phyloP scores from a whole-genome alignment of 2,888 invertebrate species.

The Plutella xylostella region DNA sequence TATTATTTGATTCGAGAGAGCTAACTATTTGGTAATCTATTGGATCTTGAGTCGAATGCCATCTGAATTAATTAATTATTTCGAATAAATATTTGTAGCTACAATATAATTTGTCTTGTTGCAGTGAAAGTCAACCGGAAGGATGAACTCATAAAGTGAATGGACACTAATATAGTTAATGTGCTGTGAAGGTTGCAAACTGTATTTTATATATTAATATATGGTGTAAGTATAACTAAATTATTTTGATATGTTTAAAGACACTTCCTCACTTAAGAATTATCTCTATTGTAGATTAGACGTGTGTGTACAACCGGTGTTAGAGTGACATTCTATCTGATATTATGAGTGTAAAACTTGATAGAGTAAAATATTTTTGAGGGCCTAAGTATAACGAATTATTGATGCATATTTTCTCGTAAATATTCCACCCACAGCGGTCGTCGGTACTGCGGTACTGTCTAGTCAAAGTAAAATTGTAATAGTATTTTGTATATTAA shows the following conservation, averaged over 20 bases:
- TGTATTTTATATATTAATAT: conserved; percentile 52
- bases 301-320: conserved; percentile 44
- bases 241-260: conserved; percentile 62
- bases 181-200: conserved; percentile 54
- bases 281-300: conserved; percentile 42
- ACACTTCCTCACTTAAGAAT: conserved; percentile 54
- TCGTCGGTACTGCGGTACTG: conserved; percentile 59
- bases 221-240: conserved; percentile 57
- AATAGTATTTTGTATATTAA: conserved; percentile 54
- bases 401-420: conserved; percentile 28
- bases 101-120: conserved; percentile 26
- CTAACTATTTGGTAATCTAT: too few species aligned
- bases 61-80: too few species aligned
- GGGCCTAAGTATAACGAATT: conserved; percentile 41
- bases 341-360: conserved; percentile 22
- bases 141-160: conserved; percentile 21
- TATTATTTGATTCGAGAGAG: too few species aligned
- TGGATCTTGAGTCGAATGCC: too few species aligned
- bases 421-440: conserved; percentile 41
- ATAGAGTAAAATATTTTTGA: conserved; percentile 19
- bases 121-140: conserved; percentile 31
- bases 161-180: conserved; percentile 36
- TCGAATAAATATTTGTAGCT: too few species aligned
- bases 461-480: conserved; percentile 64
- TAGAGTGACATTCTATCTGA: conserved; percentile 36